Evolutionary conservation across 1,140 invertebrate species (phyloP).

Genomic region (Nasonia vitripennis): DNA sequence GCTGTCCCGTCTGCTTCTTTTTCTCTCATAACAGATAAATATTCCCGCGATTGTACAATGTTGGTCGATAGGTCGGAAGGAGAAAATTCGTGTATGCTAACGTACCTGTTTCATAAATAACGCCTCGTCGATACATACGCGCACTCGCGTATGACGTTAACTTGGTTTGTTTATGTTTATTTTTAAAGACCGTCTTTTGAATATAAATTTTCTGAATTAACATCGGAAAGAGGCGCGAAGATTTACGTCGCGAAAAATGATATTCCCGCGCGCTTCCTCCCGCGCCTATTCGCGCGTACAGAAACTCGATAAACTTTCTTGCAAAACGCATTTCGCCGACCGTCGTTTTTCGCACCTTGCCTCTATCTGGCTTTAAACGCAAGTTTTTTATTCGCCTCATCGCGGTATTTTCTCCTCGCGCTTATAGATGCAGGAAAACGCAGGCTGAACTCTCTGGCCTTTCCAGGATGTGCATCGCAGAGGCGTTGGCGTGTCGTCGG

Average conservation of each 20-base stretch:
- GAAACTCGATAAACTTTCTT: background rate
- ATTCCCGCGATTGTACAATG: background rate
- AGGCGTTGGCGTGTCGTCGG: background rate
- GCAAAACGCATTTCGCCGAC: background rate
- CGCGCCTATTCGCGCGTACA: no score
- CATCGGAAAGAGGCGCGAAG: background rate
- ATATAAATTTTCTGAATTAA: background rate
- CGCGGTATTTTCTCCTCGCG: no score
- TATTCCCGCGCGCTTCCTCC: background rate
- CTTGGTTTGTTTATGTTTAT: background rate
- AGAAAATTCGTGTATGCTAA: background rate
- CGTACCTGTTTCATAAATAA: background rate
- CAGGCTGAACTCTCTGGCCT: conserved; percentile 3
- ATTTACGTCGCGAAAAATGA: background rate
- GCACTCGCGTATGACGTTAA: background rate
- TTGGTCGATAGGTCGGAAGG: background rate
- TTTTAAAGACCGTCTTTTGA: background rate
- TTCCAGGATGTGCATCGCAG: background rate
- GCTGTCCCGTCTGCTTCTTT: background rate
- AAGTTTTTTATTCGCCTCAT: background rate
- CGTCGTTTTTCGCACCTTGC: background rate
- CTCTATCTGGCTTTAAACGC: background rate
- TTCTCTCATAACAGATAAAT: background rate
- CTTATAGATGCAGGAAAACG: background rate
- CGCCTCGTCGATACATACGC: no score